Base-by-base conservation (phyloP, 2,113 vertebrate genomes). In the Chlamydotis undulata region DNA sequence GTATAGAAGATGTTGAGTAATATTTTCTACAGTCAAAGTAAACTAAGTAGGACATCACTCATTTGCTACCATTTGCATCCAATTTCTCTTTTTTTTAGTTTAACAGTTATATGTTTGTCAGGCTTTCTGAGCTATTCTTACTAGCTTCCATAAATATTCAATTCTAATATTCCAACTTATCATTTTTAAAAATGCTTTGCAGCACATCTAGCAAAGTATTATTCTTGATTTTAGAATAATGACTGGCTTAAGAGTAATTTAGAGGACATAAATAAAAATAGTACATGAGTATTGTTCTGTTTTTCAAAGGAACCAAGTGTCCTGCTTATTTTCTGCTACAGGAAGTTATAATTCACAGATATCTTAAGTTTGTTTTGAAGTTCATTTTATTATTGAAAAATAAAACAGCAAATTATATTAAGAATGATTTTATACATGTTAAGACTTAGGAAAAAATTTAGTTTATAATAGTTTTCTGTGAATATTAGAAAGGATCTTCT, bases 121-220 rank as follows among this genome's bases (percentile, higher is more conserved):
- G 76, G 19, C 19, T 95, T 94, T 90, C 87, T 87, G 81, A 93
- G 31, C 37, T 89, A 31, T 13, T 28, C 70, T 96, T 94, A 89
- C 31, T 95, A 91, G 26, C 56, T 93, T 83, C 75, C 68, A 89
- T 79, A 91, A 95, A 92, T 73, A 83, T n/a, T 83, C 5, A 35
- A 41, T 69, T 77, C 17, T 77, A 91, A 45, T 76, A 76, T 41
- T 73, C 12, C 13, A 89, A 61, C 18, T 82, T 49, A 78, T 41
- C 94, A 78, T 83, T 93, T 96, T 50, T 33, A 83, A 94, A 81
- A 84, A 35, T 64, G 18, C 25, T 69, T 96, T 95, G 77, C 43
- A 88, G 53, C 39, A 39, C 11, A 87, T 69, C 50, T 83, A 94
- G 37, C 47, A 33, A 92, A 94, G 55, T 61, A 61, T 76, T 71